Evolutionary conservation across 1,140 invertebrate species (phyloP).

Genomic region (Microplitis demolitor): DNA sequence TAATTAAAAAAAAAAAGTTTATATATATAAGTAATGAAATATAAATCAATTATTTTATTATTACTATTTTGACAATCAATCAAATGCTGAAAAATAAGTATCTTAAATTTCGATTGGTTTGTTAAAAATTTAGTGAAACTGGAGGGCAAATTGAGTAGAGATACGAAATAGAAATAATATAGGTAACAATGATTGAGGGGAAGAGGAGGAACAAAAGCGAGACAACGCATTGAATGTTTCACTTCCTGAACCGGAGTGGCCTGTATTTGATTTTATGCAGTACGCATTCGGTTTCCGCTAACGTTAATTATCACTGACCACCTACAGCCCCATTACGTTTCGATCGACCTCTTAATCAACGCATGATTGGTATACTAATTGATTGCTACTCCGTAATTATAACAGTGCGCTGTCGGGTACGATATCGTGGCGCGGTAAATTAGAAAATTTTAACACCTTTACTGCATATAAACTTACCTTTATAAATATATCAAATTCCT

Average conservation of each 20-base stretch:
- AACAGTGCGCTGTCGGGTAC: slow-evolving; percentile 57
- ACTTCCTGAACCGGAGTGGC: slow-evolving; percentile 50
- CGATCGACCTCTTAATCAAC: slow-evolving; percentile 62
- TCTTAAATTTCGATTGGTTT: too few species aligned
- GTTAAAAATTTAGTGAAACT: too few species aligned
- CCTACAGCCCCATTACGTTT: slow-evolving; percentile 61
- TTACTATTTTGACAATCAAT: too few species aligned
- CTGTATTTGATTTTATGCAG: slow-evolving; percentile 59
- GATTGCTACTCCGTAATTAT: slow-evolving; percentile 63
- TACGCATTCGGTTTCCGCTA: slow-evolving; percentile 57
- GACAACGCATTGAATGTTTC: slow-evolving; percentile 30
- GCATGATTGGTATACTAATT: slow-evolving; percentile 63
- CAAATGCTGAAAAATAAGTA: too few species aligned
- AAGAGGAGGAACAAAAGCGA: neutral
- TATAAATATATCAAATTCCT: neutral
- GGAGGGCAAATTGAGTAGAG: neutral
- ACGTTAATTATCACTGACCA: slow-evolving; percentile 63
- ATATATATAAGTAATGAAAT: neutral
- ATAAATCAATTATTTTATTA: too few species aligned
- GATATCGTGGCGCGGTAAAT: slow-evolving; percentile 47
- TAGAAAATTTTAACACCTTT: neutral
- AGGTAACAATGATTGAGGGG: neutral
- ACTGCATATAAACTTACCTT: neutral
- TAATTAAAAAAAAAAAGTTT: neutral
- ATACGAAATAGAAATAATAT: slow-evolving; percentile 10